Evolutionary conservation across 2,113 vertebrate species (phyloP).

Genomic region (Cepphus grylle): DNA sequence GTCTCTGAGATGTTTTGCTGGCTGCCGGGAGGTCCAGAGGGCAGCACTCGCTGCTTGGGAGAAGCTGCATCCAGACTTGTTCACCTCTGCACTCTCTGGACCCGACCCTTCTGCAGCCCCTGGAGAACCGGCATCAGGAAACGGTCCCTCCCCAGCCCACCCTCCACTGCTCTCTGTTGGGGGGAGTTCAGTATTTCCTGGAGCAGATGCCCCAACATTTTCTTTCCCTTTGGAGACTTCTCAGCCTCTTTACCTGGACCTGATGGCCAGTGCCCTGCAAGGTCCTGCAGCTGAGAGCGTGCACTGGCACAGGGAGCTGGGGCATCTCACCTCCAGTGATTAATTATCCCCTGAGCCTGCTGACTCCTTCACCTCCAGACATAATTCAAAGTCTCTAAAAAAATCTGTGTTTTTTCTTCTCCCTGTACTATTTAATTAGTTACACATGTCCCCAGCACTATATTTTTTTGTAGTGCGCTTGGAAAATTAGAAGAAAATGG

Average conservation of each 20-base stretch:
- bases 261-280: neutral
- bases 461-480: neutral
- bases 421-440: slow-evolving; percentile 56
- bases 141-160: neutral
- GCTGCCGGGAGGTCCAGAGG: neutral
- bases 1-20: neutral
- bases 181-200: neutral
- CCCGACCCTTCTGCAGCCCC: neutral
- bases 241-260: neutral
- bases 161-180: accelerated
- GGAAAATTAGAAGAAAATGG: neutral
- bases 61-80: neutral
- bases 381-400: slow-evolving; percentile 52
- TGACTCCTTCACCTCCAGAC: slow-evolving; percentile 56
- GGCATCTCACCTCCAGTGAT: slow-evolving; percentile 52
- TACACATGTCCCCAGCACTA: slow-evolving; percentile 41
- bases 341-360: slow-evolving; percentile 52
- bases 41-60: neutral
- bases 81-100: neutral
- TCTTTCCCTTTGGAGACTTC: neutral
- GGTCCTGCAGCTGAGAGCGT: neutral
- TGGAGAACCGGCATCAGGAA: neutral
- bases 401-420: slow-evolving; percentile 49
- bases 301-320: neutral
- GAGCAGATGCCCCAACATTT: neutral